Base-by-base conservation (phyloP, 1,140 invertebrate genomes). In the Tetranychus urticae region DNA sequence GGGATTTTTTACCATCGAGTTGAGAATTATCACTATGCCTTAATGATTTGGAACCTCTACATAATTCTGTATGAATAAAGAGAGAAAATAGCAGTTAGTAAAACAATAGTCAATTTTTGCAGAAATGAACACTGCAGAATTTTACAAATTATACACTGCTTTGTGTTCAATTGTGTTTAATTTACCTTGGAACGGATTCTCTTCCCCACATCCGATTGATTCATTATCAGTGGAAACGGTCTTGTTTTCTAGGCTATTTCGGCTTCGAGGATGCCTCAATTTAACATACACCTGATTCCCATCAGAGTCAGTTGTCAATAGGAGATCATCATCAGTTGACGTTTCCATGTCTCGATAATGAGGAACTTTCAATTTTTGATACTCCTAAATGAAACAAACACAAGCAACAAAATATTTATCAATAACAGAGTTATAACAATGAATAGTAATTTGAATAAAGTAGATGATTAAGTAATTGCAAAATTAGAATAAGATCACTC, bases 131-230 rank as follows among this genome's bases (percentile, higher is more conserved):
- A 23, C 23, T n/a, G n/a, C n/a, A n/a, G n/a, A n/a, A n/a, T n/a
- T n/a, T n/a, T n/a, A n/a, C n/a, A n/a, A 23, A 23, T 23, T 23
- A 31, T 61, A 14, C 23, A 37, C 57, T 56, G 42, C 46, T 14
- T n/a, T 3, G 31, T 23, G 54, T 23, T 23, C 23, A 23, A 56
- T 10, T 34, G 56, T 12, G 35, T 37, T 56, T 48, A 58, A 50
- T 78, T 81, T 76, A 86, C 84, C 86, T 72, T 85, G 85, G 75
- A 87, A 90, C 59, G 86, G 85, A 60, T 82, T 80, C 70, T 88
- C 85, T 60, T 83, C 82, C 73, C 88, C 85, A 73, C 88, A 82
- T 54, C 86, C 84, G 68, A 84, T 82, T 35, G 52, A 57, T 57
- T 46, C 39, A 4, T 54, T 31, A 13, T 82, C 84, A 64, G 83